phyloP scores from a whole-genome alignment of 1,140 invertebrate genomes.

The Drosophila rufa region DNA sequence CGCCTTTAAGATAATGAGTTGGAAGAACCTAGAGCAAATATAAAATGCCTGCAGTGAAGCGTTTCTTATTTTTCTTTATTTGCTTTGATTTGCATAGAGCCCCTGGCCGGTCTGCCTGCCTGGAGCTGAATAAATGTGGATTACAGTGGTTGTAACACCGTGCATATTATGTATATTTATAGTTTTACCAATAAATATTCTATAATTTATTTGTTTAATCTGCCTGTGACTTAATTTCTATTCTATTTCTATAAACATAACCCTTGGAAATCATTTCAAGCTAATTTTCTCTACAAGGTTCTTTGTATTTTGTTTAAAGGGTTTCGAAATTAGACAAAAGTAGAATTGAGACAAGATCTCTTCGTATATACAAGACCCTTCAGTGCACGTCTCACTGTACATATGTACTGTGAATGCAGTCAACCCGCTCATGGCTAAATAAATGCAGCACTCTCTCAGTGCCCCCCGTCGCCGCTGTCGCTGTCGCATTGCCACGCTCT shows the following conservation, averaged over 20 bases:
- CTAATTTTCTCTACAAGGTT: not conserved
- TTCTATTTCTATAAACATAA: too few relatives aligned
- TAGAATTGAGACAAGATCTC: not conserved
- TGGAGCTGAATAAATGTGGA: slow-evolving; percentile 1
- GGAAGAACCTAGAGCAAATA: slow-evolving; percentile 11
- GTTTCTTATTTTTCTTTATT: slow-evolving; percentile 9
- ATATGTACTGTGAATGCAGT: slow-evolving; percentile 16
- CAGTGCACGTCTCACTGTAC: slow-evolving; percentile 10
- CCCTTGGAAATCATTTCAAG: not conserved
- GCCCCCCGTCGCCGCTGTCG: slow-evolving; percentile 4
- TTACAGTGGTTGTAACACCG: not conserved
- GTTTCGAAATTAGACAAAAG: not conserved
- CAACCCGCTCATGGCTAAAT: slow-evolving; percentile 27
- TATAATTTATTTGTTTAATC: not conserved
- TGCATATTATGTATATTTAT: not conserved
- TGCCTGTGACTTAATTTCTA: not conserved
- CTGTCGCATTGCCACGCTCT: slow-evolving; percentile 27
- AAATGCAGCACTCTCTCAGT: slow-evolving; percentile 33
- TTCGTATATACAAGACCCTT: slow-evolving; percentile 1
- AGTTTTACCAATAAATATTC: not conserved
- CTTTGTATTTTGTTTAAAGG: not conserved
- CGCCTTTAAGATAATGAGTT: slow-evolving; percentile 12
- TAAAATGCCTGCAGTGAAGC: slow-evolving; percentile 11
- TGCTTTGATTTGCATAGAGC: slow-evolving; percentile 21
- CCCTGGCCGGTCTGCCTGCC: not conserved